Base-by-base conservation (phyloP, 2,113 vertebrate species). In the Gobio gobio region DNA sequence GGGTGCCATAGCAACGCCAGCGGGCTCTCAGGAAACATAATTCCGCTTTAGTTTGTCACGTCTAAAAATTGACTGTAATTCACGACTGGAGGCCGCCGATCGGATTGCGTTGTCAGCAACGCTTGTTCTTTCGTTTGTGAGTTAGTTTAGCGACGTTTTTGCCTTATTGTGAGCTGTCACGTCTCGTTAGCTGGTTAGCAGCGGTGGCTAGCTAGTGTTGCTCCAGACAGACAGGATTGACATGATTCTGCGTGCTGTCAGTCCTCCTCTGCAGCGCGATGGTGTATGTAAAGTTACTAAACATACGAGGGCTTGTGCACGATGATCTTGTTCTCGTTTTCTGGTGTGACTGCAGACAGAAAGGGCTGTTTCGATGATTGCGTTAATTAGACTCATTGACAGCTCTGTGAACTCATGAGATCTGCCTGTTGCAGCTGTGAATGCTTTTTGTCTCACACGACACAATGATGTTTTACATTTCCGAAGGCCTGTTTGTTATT, bases 1-100 rank as follows among this genome's bases (percentile, higher is more conserved):
- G 89, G 89, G 87, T 90, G 87, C 89, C 89, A 90, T 91, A 91
- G 90, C 89, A 89, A 89, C 89, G 89, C 89, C 89, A 89, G 87
- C 87, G 90, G 82, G 89, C 84, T 90, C 86, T 83, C 78, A 84
- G 85, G 89, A 90, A 90, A 88, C 90, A 88, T 88, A 82, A 91
- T 87, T 83, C 82, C 56, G 59, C 86, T 86, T 86, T 80, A 88
- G 87, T 83, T 85, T 83, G 83, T 75, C 86, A 83, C 76, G 75
- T 74, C 84, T 14, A 56, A 75, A 83, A 58, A 36, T 45, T 64
- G 78, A 49, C 61, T 12, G 26, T 61, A 54, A 64, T 36, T 36
- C 22, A 36, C 33, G 29, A 20, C 56, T 18, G 33, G 51, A 40
- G 49, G 26, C 24, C 10, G 40, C 26, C 54, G 36, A 26, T 14